Base-by-base conservation (phyloP, 2,888 invertebrate genomes). In the Drosophila ochracea region DNA sequence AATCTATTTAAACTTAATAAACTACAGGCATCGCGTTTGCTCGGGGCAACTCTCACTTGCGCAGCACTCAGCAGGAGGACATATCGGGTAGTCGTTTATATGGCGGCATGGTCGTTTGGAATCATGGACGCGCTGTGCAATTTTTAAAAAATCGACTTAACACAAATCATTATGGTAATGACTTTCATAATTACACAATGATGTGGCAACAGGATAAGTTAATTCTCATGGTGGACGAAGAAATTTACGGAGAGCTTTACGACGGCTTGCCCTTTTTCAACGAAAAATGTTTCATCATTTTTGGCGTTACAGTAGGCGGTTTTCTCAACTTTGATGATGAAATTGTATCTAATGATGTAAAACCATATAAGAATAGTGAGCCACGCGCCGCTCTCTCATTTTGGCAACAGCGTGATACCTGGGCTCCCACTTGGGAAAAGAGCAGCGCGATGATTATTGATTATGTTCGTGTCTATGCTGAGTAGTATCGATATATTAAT, bases 271-370 rank as follows among this genome's bases (percentile, higher is more conserved):
- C 83, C 72, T 68, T 68, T 33, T 78, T 84, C 25, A 62, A 82
- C 28, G 84, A 89, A 59, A 84, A 96, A 96, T 97, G 97, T 94
- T 96, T 96, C 92, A 92, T 98, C 13, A 95, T 96, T 2, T 90
- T 98, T 69, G 97, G 97, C 0, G 93, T 98, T 9, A 96, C 96
- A 39, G 97, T 96, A 53, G 97, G 97, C 0, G 97, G 97, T 0
- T 93, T 95, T 19, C 94, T 95, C 37, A 95, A 96, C 90, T 97
- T 97, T 90, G 96, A 97, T 82, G 90, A 89, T 1, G 84, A 84
- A 10, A 43, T 70, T 7, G 41, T 78, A 37, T 28, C 49, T 6
- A 64, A 53, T 9, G 76, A 80, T 43, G 77, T 68, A 0, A 98
- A 97, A 91, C 97, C 97, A 0, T 98, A 97, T 97, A 93, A 72